Evolutionary conservation across 2,113 vertebrate genomes (phyloP).

Genomic region (Protobothrops mucrosquamatus): DNA sequence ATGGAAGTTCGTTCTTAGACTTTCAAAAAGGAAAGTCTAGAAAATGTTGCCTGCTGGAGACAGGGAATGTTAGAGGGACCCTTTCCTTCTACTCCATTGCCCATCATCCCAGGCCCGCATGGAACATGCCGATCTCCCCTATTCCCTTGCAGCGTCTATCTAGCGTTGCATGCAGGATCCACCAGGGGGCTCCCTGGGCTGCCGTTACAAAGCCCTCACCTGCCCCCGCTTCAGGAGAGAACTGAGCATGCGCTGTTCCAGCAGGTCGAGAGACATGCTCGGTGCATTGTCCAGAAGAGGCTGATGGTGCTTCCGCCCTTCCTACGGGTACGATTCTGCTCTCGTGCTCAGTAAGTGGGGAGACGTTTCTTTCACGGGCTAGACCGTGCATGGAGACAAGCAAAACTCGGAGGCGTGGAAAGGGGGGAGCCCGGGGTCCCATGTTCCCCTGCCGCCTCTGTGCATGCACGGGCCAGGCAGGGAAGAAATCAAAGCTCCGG

Average conservation of each 20-base stretch:
- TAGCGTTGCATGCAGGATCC: background rate
- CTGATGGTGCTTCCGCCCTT: too few relatives aligned
- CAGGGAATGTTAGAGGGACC: too few relatives aligned
- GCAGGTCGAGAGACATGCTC: too few relatives aligned
- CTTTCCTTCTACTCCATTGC: too few relatives aligned
- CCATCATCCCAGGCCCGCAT: too few relatives aligned
- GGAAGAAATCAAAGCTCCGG: too few relatives aligned
- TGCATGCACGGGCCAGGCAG: background rate
- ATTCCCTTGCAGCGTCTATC: background rate
- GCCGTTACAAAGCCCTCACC: background rate
- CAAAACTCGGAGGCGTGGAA: background rate
- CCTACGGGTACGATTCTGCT: too few relatives aligned
- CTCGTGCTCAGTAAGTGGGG: too few relatives aligned
- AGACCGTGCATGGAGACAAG: background rate
- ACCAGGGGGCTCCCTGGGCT: background rate
- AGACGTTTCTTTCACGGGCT: background rate
- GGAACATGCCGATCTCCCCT: too few relatives aligned
- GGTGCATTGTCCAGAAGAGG: too few relatives aligned
- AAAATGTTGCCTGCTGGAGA: background rate
- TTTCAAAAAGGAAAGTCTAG: background rate
- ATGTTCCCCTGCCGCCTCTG: background rate
- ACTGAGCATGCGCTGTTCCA: background rate
- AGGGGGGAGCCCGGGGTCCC: background rate
- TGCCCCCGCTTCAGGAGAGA: background rate
- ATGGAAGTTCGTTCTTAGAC: background rate